Evolutionary conservation across 2,797 vertebrate species (phyloP).

Genomic region (Chromobotia macracanthus): DNA sequence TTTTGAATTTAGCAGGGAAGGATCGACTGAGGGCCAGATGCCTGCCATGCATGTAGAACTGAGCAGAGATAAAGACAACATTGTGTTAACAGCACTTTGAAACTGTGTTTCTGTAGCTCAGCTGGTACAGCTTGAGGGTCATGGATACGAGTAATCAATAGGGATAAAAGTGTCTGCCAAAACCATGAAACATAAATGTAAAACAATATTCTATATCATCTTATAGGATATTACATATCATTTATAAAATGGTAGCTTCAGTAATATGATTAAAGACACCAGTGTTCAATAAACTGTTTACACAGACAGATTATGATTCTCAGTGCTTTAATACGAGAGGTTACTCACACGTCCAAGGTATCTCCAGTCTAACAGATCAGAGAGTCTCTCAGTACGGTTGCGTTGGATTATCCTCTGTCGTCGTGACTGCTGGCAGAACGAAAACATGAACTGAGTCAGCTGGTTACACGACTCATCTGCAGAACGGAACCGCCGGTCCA

Average conservation of each 20-base stretch:
- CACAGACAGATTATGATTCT: no score
- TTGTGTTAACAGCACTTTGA: background rate
- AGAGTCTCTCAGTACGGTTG: slow-evolving; percentile 93
- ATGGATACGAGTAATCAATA: no score
- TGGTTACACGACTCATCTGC: slow-evolving; percentile 94
- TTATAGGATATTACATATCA: no score
- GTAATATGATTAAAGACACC: no score
- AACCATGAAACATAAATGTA: no score
- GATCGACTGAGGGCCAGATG: slow-evolving; percentile 87
- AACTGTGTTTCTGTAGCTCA: background rate
- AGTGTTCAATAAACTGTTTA: no score
- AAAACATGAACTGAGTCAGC: slow-evolving; percentile 93
- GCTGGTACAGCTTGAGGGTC: no score
- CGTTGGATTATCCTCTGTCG: slow-evolving; percentile 95
- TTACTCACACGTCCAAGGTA: slow-evolving; percentile 87
- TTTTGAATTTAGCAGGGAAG: slow-evolving; percentile 89
- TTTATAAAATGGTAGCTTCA: no score
- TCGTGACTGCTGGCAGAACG: slow-evolving; percentile 92
- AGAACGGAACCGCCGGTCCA: slow-evolving; percentile 90
- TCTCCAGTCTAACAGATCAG: slow-evolving; percentile 94
- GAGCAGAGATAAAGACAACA: slow-evolving; percentile 53
- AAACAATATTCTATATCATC: no score
- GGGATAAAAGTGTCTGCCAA: no score
- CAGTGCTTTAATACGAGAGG: background rate
- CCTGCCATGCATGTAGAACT: slow-evolving; percentile 94